Percentiles rank a stretch among this genome's conserved stretches.
phyloP scores from a whole-genome alignment of 2,113 vertebrate species.

The Labrus mixtus region DNA sequence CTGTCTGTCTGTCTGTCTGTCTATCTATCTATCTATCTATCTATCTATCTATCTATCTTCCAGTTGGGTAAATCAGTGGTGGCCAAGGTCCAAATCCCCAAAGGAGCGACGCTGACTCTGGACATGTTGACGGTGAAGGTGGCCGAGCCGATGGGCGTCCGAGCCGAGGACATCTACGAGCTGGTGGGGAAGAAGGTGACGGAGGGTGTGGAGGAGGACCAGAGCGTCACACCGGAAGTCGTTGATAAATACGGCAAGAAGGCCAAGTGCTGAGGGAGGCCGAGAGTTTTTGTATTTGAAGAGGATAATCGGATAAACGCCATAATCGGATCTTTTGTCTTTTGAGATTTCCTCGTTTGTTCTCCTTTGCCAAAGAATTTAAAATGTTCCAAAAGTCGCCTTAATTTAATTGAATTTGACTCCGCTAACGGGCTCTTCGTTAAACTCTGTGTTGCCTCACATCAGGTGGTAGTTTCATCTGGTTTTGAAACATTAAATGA shows the following conservation, averaged over 20 bases:
- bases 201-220: slow-evolving; percentile 88
- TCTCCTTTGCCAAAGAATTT: slow-evolving; percentile 10
- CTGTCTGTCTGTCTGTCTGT: too few species aligned
- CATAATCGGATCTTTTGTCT: not conserved
- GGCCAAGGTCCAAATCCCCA: slow-evolving; percentile 89
- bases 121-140: slow-evolving; percentile 97
- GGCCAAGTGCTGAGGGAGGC: slow-evolving; percentile 78
- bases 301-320: not conserved
- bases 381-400: not conserved
- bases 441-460: not conserved
- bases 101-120: slow-evolving; percentile 87
- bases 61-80: slow-evolving; percentile 97
- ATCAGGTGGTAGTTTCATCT: not conserved
- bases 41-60: too few species aligned
- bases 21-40: too few species aligned
- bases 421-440: not conserved
- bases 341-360: not conserved
- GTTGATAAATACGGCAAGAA: slow-evolving; percentile 90
- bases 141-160: slow-evolving; percentile 92
- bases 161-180: slow-evolving; percentile 91
- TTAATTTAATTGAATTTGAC: not conserved
- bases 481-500: not conserved
- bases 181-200: slow-evolving; percentile 89
- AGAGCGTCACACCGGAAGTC: slow-evolving; percentile 87
- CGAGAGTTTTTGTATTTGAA: not conserved